Conservation (phyloP, 2,888 invertebrate genomes). For the Hipparchia sbordonii region DNA sequence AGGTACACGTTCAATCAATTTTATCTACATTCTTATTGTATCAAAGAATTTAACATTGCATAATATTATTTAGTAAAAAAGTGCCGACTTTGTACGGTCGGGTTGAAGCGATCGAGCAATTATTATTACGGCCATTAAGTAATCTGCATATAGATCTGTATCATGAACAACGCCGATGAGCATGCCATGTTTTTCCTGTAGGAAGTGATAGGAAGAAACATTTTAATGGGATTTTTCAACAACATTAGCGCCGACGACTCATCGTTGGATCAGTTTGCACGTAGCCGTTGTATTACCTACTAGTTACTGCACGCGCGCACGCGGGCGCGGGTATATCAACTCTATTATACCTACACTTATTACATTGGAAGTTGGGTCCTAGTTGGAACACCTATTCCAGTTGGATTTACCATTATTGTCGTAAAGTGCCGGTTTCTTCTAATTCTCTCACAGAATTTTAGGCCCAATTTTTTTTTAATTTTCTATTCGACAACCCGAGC, state of each 20-base stretch:
- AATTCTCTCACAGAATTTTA: too few species aligned
- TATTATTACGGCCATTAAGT: neutral
- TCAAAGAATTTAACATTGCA: neutral
- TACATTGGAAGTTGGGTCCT: neutral
- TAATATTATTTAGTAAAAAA: neutral
- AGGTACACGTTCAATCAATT: neutral
- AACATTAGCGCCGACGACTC: neutral
- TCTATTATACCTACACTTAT: neutral
- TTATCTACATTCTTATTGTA: neutral
- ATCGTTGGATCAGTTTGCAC: neutral
- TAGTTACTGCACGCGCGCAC: too few species aligned
- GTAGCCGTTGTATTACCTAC: neutral
- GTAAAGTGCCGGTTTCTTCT: too few species aligned
- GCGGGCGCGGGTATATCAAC: too few species aligned
- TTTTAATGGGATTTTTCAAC: neutral
- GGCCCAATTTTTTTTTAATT: too few species aligned
- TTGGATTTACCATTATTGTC: too few species aligned
- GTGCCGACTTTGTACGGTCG: neutral
- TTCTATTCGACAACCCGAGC: too few species aligned
- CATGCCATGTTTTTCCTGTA: neutral
- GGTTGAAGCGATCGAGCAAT: neutral
- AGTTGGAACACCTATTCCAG: too few species aligned
- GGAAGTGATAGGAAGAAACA: neutral
- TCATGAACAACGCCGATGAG: neutral
- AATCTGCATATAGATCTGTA: conserved; percentile 7